Base-by-base conservation (phyloP, 2,888 invertebrate species). In the Caenorhabditis zanzibari region DNA sequence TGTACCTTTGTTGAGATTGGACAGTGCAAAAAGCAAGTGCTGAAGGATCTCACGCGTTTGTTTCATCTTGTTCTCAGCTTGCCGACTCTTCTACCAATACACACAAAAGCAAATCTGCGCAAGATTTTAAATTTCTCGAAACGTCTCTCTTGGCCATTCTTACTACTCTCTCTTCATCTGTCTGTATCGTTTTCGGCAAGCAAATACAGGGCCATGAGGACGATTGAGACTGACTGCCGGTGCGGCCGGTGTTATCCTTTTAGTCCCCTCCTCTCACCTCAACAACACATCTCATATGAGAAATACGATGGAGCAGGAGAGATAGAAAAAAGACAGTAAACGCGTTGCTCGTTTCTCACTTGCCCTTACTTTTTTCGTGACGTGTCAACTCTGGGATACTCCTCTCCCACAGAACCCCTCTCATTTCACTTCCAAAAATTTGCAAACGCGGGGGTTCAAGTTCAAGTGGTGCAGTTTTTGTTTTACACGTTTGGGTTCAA, bases 161-260 rank as follows among this genome's bases (percentile, higher is more conserved):
- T 32, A 52, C 71, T 32, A 35, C 66, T 28, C 28, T 52, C 26
- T 16, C 2, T 16, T 22, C 38, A 24, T 19, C 58, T 79, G 71
- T 79, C 79, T 79, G 71, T 79, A 79, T 79, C 79, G 79, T 71
- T 79, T 79, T 79, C 79, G 71, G 64, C 68, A 79, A 71, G 79
- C 79, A 79, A 79, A 79, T 58, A 79, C 64, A 64, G 44, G 54
- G 24, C 35, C 44, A 32, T 44, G 44, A 44, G 41, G 32, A 32
- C 32, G 7, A 32, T n/a, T n/a, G 7, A 32, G 32, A 38, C 2
- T 38, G 38, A 26, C 41, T n/a, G 54, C 38, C 69, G 63, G 69
- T 54, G 19, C 47, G 47, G 19, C 47, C 68, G 77, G 71, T 77
- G 77, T 77, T 76, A 76, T 76, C 69, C 77, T 19, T 77, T 77